A percentile compares a stretch with the other conserved stretches of the same genome.
Evolutionary conservation across 92 coral and sea anemone species (phyloP).

Genomic region (Actinostola sp.): DNA sequence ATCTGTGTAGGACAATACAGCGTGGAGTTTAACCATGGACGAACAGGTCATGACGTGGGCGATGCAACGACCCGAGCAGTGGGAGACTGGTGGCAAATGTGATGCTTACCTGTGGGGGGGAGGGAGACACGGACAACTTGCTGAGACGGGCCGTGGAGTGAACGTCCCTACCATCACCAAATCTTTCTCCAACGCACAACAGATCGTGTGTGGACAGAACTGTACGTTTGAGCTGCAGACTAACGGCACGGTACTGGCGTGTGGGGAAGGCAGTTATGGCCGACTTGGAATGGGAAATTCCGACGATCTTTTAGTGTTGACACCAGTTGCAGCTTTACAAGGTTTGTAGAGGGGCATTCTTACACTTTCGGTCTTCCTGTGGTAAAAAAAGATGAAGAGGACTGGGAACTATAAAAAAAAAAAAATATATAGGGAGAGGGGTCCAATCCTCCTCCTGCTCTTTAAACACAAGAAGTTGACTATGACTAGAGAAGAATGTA

Average conservation of each 20-base stretch:
- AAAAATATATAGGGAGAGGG: too few relatives aligned
- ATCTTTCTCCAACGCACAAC: slow-evolving; percentile 74
- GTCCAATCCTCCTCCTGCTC: too few relatives aligned
- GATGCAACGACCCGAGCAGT: slow-evolving; percentile 78
- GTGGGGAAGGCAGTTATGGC: slow-evolving; percentile 92
- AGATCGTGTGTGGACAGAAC: slow-evolving; percentile 85
- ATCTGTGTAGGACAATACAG: slow-evolving; percentile 60
- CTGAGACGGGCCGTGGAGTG: slow-evolving; percentile 80
- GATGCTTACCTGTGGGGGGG: slow-evolving; percentile 93
- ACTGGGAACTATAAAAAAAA: too few relatives aligned
- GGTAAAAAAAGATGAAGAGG: too few relatives aligned
- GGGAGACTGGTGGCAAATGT: slow-evolving; percentile 86
- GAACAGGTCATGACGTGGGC: slow-evolving; percentile 90
- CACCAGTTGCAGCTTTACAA: slow-evolving; percentile 74
- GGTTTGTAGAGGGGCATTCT: too few relatives aligned
- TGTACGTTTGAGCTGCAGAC: slow-evolving; percentile 70
- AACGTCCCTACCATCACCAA: slow-evolving; percentile 78
- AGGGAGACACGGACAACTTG: slow-evolving; percentile 86
- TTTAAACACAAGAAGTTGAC: too few relatives aligned
- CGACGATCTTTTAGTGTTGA: slow-evolving; percentile 67
- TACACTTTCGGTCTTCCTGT: too few relatives aligned
- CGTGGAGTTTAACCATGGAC: slow-evolving; percentile 85
- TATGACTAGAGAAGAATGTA: too few relatives aligned
- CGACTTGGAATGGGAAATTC: slow-evolving; percentile 91
- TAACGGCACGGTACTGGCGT: slow-evolving; percentile 75